Evolutionary conservation across 2,113 vertebrate genomes (phyloP).

Genomic region (Oreochromis tanganicae): DNA sequence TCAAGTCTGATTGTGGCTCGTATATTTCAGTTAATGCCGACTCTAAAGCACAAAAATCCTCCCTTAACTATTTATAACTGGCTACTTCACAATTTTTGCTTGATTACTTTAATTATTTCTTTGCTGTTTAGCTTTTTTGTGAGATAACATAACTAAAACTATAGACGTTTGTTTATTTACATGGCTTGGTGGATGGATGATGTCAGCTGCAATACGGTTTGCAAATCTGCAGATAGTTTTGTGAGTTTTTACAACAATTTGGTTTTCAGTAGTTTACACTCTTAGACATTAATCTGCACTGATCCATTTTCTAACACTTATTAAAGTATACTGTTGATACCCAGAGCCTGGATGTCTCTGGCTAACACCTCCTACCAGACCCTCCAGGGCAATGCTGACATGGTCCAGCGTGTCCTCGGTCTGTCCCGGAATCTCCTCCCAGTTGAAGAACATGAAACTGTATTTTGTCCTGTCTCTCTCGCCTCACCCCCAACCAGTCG

Average conservation of each 20-base stretch:
- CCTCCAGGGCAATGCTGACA: accelerated
- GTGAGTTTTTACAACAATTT: not conserved
- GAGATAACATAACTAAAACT: not conserved
- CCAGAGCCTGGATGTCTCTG: not conserved
- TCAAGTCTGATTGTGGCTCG: not conserved
- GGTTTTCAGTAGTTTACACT: not conserved
- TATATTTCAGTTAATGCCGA: not conserved
- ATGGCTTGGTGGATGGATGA: accelerated
- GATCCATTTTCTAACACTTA: accelerated
- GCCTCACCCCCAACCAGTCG: not conserved
- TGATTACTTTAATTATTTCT: not conserved
- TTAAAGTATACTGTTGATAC: not conserved
- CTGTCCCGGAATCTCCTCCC: not conserved
- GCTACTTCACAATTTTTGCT: not conserved
- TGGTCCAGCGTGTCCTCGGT: not conserved
- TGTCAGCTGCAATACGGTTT: not conserved
- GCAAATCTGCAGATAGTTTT: not conserved
- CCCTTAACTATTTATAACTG: not conserved
- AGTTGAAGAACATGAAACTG: not conserved
- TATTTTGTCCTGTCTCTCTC: not conserved
- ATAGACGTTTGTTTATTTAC: not conserved
- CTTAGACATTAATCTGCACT: not conserved
- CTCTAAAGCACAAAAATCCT: not conserved
- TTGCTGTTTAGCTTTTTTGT: not conserved
- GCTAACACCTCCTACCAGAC: not conserved